Evolutionary conservation across 2,888 invertebrate species (phyloP), one percentile per base, ranked within the genome.

Genomic region (Volucella zonaria): DNA sequence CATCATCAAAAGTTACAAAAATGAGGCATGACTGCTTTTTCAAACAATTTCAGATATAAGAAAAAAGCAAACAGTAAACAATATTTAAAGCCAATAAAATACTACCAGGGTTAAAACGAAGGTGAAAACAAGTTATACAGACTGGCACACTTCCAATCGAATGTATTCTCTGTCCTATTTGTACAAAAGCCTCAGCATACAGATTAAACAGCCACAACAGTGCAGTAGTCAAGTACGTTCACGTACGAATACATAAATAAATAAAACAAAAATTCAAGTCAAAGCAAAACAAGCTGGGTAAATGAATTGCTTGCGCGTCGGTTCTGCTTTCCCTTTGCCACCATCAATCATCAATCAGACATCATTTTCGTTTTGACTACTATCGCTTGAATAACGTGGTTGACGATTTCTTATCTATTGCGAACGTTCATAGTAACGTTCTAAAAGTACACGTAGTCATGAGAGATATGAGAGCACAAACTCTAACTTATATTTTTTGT

Each of bases 371-470:
- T 23, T 6, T 56, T 62, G 43, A 15, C 23, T 14, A 23, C 18
- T 45, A 68, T 56, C 70, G 56, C 8, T 8, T n/a, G 45, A 45
- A 54, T 73, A 54, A 47, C 12, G 40, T 52, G 15, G 18, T 31
- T 31, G 2, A 31, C 4, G 1, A 40, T 14, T 81, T 45, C 75
- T 81, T 76, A 81, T 81, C 81, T 76, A 40, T 12, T 64, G 42
- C 23, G 70, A 38, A 8, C 40, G 56, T 66, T 68, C 11, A 49
- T 58, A 67, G 38, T 51, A 58, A 59, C 45, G 8, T 56, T 58
- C 23, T 45, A 42, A 11, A 12, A 62, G 47, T 40, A 54, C 40
- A 23, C 42, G 40, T 23, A n/a, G 18, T 70, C 49, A 3, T 51
- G 14, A n/a, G 14, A n/a, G 11, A 15, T 51, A 51, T 40, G 12